A percentile compares a stretch with the other conserved stretches of the same genome.
These are phyloP conservation scores for Ctenopoma kingsleyae DNA, from an alignment of 2,797 vertebrate genomes.

Conservation along the genomic window DNA sequence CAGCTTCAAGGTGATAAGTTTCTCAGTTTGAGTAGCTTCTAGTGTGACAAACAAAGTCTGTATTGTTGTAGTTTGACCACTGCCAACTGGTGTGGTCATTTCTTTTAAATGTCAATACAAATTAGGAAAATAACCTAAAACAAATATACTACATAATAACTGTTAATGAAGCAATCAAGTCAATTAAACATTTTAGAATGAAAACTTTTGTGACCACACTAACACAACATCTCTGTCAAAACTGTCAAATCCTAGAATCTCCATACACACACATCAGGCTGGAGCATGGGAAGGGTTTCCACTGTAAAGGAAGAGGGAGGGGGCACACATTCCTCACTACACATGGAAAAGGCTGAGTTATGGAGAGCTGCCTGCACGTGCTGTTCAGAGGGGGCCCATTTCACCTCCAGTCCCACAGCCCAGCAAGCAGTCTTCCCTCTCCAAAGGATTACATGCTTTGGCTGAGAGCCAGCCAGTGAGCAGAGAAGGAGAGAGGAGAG, in stretches of 20 bases:
- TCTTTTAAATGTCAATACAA: no score
- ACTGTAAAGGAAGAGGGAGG: constrained; percentile 37
- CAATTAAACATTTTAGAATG: no score
- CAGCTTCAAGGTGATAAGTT: neutral
- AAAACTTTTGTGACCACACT: no score
- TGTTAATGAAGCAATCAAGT: no score
- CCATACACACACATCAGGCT: constrained; percentile 22
- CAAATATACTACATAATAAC: no score
- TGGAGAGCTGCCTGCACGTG: constrained; percentile 59
- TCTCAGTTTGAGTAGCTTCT: neutral
- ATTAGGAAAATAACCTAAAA: no score
- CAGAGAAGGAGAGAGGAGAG: constrained; percentile 20
- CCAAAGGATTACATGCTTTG: constrained; percentile 42
- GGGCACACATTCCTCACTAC: constrained; percentile 55
- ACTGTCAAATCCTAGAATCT: neutral
- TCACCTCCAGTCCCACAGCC: constrained; percentile 54
- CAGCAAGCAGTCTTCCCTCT: constrained; percentile 22
- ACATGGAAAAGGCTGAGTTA: constrained; percentile 59
- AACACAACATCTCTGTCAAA: no score
- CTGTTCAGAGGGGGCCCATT: constrained; percentile 38
- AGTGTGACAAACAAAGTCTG: neutral
- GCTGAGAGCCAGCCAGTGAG: constrained; percentile 34
- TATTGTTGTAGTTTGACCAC: no score
- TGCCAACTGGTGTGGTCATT: no score
- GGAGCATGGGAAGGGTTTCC: constrained; percentile 43